Conservation (phyloP, 30 jellyfish, hydroid and myxozoan genomes). For the Cassiopea andromeda region DNA sequence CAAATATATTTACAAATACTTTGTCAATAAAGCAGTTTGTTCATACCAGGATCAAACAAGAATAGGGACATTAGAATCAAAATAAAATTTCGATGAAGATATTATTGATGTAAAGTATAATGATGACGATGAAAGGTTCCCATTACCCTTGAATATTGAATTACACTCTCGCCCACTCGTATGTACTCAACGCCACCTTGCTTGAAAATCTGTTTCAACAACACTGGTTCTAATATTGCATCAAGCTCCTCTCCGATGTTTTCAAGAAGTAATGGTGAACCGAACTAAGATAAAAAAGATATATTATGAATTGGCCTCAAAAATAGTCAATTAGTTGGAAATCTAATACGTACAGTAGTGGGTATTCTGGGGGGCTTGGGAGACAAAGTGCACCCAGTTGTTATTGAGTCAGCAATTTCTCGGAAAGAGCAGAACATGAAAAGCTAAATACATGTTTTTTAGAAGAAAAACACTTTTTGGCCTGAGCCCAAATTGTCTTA, state of each 20-base stretch:
- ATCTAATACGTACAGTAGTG: too few relatives aligned
- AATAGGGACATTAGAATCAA: not conserved
- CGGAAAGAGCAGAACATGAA: too few relatives aligned
- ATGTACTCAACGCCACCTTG: conserved; percentile 77
- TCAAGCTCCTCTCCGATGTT: conserved; percentile 77
- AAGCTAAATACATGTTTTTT: too few relatives aligned
- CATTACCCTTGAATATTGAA: conserved; percentile 71
- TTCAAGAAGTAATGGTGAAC: conserved; percentile 66
- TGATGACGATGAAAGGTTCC: not conserved
- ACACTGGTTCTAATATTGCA: conserved; percentile 61
- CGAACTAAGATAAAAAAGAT: conserved; percentile 30
- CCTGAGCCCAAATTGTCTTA: too few relatives aligned
- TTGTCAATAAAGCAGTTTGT: not conserved
- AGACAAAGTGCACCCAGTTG: too few relatives aligned
- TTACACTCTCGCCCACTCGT: conserved; percentile 56
- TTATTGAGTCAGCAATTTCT: too few relatives aligned
- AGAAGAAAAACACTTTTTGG: too few relatives aligned
- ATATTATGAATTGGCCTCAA: not conserved
- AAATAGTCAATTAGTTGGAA: too few relatives aligned
- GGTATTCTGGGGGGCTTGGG: too few relatives aligned
- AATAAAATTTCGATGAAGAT: too few relatives aligned
- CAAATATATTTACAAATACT: not conserved
- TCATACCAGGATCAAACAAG: not conserved
- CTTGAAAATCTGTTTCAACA: conserved; percentile 65
- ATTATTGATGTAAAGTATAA: not conserved